These are phyloP conservation scores for Apis florea DNA, from an alignment of 1,140 invertebrate genomes.

Conservation along the genomic window DNA sequence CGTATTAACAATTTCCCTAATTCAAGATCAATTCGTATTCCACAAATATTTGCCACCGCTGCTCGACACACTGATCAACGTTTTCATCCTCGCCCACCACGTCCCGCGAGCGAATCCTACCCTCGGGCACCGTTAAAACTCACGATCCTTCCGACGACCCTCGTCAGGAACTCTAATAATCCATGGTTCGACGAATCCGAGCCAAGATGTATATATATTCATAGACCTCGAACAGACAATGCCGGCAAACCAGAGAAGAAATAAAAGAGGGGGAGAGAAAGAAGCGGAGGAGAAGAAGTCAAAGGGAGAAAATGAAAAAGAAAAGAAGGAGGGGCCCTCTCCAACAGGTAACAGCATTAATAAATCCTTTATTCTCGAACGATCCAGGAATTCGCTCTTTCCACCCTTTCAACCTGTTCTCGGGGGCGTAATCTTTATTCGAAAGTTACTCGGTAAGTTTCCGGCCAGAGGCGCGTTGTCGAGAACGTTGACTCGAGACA, in stretches of 20 bases:
- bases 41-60: not conserved
- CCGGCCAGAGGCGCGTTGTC: not conserved
- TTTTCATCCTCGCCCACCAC: too few relatives aligned
- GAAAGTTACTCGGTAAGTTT: constrained; percentile 20
- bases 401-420: not conserved
- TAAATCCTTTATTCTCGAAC: constrained; percentile 24
- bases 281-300: too few relatives aligned
- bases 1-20: too few relatives aligned
- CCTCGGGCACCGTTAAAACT: not conserved
- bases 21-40: not conserved
- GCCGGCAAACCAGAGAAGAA: not conserved
- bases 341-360: constrained; percentile 9
- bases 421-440: constrained; percentile 36
- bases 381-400: constrained; percentile 1
- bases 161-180: constrained; percentile 29
- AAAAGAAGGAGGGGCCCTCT: not conserved
- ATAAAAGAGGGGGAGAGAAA: too few relatives aligned
- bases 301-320: too few relatives aligned
- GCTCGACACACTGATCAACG: too few relatives aligned
- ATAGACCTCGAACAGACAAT: not conserved
- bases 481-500: not conserved
- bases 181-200: constrained; percentile 3
- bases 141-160: not conserved
- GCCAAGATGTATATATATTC: not conserved
- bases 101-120: not conserved